Base-by-base conservation (phyloP, 2,113 vertebrate species). In the Epinephelus lanceolatus region DNA sequence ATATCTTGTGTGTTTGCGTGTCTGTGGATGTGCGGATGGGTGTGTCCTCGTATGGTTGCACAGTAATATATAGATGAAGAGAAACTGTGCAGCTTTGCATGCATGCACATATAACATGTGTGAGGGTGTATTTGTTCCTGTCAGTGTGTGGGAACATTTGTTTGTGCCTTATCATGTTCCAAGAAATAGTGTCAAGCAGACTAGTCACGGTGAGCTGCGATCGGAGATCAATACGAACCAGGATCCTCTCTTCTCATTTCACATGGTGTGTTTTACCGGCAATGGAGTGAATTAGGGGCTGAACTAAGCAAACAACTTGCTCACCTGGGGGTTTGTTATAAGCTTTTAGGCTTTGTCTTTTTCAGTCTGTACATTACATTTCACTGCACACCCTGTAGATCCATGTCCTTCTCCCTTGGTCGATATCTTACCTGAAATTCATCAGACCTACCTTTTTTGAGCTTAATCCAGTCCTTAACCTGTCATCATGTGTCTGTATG, bases 291-390 rank as follows among this genome's bases (percentile, higher is more conserved):
- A 92, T 91, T 90, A 86, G 85, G 25, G 27, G 12, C 83, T 81
- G 78, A 86, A 74, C 85, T 90, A 71, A 91, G 86, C 88, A 94
- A 91, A 91, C 85, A 91, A 73, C 62, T 63, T 60, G 72, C 81
- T 92, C 90, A 92, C 89, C 81, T 76, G 59, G 82, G 89, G 84
- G 60, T 90, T 94, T 92, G 81, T 88, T 90, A 76, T 82, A 86
- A 90, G 87, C 83, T 88, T 88, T 88, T 63, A 82, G 91, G 88
- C 82, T 85, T 91, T 90, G 63, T 80, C 77, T 86, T 87, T 75
- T 82, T 78, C 66, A 69, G 82, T 76, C 86, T 77, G 66, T 53
- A 86, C 85, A 84, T 90, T 87, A 83, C 66, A 84, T 90, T 90
- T 92, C 84, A 62, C 68, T 61, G 70, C 89, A 71, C 79, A 90